Evolutionary conservation across 2,888 invertebrate species (phyloP), one percentile per base, ranked within the genome.

Genomic region (Dryococelus australis): DNA sequence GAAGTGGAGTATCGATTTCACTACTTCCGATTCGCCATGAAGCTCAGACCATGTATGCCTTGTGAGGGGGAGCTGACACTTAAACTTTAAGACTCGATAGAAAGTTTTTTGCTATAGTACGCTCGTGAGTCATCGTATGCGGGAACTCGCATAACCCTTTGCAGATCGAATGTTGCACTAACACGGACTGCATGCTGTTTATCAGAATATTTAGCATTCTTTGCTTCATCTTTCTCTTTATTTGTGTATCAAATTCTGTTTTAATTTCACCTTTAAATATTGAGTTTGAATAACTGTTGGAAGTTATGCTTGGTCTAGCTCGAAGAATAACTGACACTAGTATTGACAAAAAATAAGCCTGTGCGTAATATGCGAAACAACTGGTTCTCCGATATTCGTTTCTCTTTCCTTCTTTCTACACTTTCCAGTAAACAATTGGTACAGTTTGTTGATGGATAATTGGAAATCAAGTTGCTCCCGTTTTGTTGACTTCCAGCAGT

Each of bases 221-320:
- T 47, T 10, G 16, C 47, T 84, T 84, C 8, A 12, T 84, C 84
- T 43, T 84, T 84, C 43, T 84, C 24, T 85, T 43, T 85, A 43
- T 12, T 4, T 85, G 47, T 85, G 35, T 4, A 13, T 24, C 43
- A n/a, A n/a, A 85, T 85, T 85, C 3, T 43, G 35, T 85, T 85
- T 84, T 43, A 8, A 85, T 13, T 85, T 13, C 35, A 35, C 16
- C 2, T 85, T 43, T 85, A 43, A 13, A 16, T 85, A n/a, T 24
- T 85, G 43, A 1, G 35, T 43, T 8, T 35, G 85, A 43, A 43
- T 43, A 85, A 43, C 43, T 85, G 47, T 43, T 43, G 43, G 47
- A 85, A 2, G 5, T 85, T 85, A 85, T 43, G n/a, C 85, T n/a
- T 2, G 35, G 85, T 84, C 12, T 26, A 35, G 35, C 20, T 26